These are phyloP conservation scores for Epinotia brunnichana DNA, from an alignment of 2,888 invertebrate species.

Conservation along the genomic window DNA sequence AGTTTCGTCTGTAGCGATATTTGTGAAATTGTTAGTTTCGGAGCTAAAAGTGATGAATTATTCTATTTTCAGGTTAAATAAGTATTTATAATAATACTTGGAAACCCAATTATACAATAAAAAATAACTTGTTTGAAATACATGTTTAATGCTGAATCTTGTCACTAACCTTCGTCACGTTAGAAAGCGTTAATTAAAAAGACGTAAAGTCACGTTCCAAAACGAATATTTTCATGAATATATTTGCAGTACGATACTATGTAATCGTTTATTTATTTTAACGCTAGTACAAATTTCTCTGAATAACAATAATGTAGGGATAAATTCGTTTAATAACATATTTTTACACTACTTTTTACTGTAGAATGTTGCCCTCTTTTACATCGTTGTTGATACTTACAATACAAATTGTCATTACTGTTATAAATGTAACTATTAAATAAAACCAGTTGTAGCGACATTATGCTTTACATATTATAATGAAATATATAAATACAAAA, in stretches of 20 bases:
- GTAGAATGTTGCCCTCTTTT: conserved; percentile 58
- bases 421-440: conserved; percentile 55
- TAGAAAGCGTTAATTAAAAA: conserved; percentile 1
- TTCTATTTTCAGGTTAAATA: not conserved
- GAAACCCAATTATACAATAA: not conserved
- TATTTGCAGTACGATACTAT: conserved; percentile 12
- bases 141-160: not conserved
- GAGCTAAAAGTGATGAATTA: not conserved
- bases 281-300: conserved; percentile 44
- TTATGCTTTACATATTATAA: conserved; percentile 59
- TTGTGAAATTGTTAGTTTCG: conserved; percentile 7
- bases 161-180: not conserved
- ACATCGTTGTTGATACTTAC: conserved; percentile 58
- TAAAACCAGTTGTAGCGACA: conserved; percentile 52
- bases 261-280: conserved; percentile 39
- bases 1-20: conserved; percentile 14
- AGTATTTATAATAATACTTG: conserved; percentile 3
- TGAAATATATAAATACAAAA: conserved; percentile 57
- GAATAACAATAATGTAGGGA: conserved; percentile 41
- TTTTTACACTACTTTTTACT: conserved; percentile 48
- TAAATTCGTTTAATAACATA: conserved; percentile 43
- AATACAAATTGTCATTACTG: conserved; percentile 60
- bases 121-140: not conserved
- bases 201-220: not conserved
- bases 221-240: conserved; percentile 24